Evolutionary conservation across 1,140 invertebrate genomes (phyloP), one percentile per base, ranked within the genome.

Genomic region (Portunus trituberculatus): DNA sequence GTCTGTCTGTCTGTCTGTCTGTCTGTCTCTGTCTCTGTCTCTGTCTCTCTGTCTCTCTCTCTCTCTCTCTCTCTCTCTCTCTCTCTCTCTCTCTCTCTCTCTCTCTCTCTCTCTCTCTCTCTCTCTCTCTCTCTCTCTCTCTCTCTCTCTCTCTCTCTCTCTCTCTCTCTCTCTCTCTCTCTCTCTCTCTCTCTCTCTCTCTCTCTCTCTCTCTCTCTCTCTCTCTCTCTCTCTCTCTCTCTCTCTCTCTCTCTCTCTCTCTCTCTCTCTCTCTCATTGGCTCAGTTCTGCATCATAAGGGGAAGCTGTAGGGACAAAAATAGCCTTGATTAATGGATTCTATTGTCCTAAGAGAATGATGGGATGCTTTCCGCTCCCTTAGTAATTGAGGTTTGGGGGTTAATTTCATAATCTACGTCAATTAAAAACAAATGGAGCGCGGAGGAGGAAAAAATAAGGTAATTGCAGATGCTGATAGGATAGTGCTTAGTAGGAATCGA

Each of bases 141-240:
- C 82, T 84, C 82, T n/a, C 29, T 84, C 25, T 84, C 29, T n/a
- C 82, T 52, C 48, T 52, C 48, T 52, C 48, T 14, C 14, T 52
- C 48, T 52, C 48, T 52, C 48, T 52, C 48, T 52, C 20, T 76
- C 59, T 76, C 59, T 76, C 59, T 76, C 48, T 25, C 20, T 25
- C 59, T 20, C 59, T 25, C 59, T 25, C 59, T 76, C 59, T 76
- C 59, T 76, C 59, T 25, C 10, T 10, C 20, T 90, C 14, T 91
- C 20, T 91, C 45, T 45, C 45, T 91, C 52, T 48, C 46, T 91
- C 90, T 67, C 48, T 91, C 46, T 48, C 39, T 67, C 86, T 88
- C 31, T 88, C 86, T 88, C 86, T 88, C 29, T 88, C 86, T 88
- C 86, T 88, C 86, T 88, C 86, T 88, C 84, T 31, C 32, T 59